Evolutionary conservation across 2,113 vertebrate species (phyloP).

Genomic region (Ophiodon elongatus): DNA sequence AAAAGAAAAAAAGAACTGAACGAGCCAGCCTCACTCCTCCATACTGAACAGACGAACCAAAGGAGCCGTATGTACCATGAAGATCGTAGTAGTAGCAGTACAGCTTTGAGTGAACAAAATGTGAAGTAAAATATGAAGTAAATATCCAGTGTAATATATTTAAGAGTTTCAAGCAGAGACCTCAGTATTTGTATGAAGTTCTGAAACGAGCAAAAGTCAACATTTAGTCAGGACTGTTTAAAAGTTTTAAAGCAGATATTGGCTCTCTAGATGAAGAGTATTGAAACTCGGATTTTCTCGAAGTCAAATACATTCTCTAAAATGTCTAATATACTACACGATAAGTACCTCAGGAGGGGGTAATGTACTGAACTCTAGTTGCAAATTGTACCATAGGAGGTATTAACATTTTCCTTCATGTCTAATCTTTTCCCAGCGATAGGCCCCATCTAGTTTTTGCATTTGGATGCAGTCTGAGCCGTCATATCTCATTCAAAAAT

Average conservation of each 20-base stretch:
- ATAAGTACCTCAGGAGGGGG: slow-evolving; percentile 6
- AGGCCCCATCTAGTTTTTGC: slow-evolving; percentile 48
- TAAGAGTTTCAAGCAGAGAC: background rate
- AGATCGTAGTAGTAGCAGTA: background rate
- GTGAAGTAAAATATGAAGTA: background rate
- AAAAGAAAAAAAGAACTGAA: background rate
- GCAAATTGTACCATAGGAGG: slow-evolving; percentile 24
- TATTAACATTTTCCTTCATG: slow-evolving; percentile 36
- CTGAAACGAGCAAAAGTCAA: background rate
- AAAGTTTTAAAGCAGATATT: slow-evolving; percentile 24
- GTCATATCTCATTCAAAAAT: slow-evolving; percentile 67
- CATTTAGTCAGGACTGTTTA: slow-evolving; percentile 11
- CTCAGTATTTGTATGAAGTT: background rate
- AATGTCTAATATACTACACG: background rate
- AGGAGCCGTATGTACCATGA: background rate
- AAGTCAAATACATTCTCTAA: slow-evolving; percentile 1
- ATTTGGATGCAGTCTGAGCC: slow-evolving; percentile 56
- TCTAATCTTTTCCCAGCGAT: slow-evolving; percentile 49
- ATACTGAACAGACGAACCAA: background rate
- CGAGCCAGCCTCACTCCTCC: background rate
- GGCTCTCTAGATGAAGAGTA: background rate
- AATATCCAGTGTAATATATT: background rate
- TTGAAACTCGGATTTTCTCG: background rate
- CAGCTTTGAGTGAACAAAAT: background rate
- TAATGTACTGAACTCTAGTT: background rate